Conservation (phyloP, 2,113 vertebrate genomes). For the Myodes glareolus region DNA sequence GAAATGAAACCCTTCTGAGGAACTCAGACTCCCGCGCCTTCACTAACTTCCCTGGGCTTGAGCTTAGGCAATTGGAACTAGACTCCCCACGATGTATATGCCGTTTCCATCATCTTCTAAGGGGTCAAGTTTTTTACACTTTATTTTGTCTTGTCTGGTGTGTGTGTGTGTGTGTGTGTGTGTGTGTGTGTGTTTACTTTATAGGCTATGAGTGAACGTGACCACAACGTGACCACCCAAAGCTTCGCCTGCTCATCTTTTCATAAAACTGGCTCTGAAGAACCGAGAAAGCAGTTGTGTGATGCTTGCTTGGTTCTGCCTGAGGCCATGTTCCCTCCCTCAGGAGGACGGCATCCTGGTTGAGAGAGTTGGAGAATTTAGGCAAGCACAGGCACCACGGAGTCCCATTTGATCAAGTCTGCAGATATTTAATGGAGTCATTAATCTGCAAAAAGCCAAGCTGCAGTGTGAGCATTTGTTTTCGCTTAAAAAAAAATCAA, state of each 20-base stretch:
- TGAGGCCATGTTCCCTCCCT: constrained; percentile 37
- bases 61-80: neutral
- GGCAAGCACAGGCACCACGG: constrained; percentile 28
- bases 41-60: constrained; percentile 62
- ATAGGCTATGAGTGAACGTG: constrained; percentile 68
- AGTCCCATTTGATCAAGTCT: constrained; percentile 34
- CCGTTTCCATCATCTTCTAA: constrained; percentile 62
- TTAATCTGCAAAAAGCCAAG: constrained; percentile 56
- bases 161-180: constrained; percentile 4
- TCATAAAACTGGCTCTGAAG: constrained; percentile 59
- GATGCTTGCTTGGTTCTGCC: constrained; percentile 39
- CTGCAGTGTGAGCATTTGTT: constrained; percentile 41
- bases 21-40: constrained; percentile 16
- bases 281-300: constrained; percentile 42
- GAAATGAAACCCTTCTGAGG: constrained; percentile 58
- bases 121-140: neutral
- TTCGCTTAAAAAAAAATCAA: constrained; percentile 70
- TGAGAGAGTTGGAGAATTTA: constrained; percentile 29
- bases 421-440: constrained; percentile 41
- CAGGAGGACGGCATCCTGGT: constrained; percentile 56
- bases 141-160: constrained; percentile 25
- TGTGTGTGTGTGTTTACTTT: constrained; percentile 15
- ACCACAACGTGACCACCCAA: constrained; percentile 73
- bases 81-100: neutral
- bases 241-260: constrained; percentile 59